Conservation (phyloP, 2,888 invertebrate species). For the Acanthacorydalis orientalis region DNA sequence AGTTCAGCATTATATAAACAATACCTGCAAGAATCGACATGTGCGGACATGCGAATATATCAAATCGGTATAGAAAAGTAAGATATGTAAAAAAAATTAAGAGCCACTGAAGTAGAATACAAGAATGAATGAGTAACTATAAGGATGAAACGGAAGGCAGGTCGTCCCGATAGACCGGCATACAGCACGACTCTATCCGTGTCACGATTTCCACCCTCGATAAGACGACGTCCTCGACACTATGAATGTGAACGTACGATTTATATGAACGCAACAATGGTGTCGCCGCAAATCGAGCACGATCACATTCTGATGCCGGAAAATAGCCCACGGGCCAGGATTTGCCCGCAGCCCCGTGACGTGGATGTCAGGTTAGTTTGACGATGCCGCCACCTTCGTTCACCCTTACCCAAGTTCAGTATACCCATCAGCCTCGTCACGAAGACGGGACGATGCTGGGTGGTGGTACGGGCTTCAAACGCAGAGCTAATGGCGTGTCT, state of each 20-base stretch:
- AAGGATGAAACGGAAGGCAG: no score
- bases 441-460: not conserved
- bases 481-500: slow-evolving; percentile 20
- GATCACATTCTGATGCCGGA: slow-evolving; percentile 8
- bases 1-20: no score
- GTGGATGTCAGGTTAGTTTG: slow-evolving; percentile 21
- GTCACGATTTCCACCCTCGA: not conserved
- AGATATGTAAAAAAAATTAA: no score
- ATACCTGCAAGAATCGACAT: no score
- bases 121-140: no score
- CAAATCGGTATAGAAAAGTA: no score
- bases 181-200: no score
- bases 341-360: slow-evolving; percentile 19
- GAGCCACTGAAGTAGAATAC: no score
- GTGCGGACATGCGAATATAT: no score
- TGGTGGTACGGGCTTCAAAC: not conserved
- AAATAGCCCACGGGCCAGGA: slow-evolving; percentile 22
- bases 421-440: no score
- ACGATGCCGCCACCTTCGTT: not conserved
- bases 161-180: no score
- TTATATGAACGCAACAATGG: not conserved
- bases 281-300: not conserved
- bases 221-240: not conserved
- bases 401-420: no score
- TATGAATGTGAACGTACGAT: not conserved